These are phyloP conservation scores for Chymomyza caudatula DNA, from an alignment of 2,888 invertebrate genomes.

Conservation along the genomic window DNA sequence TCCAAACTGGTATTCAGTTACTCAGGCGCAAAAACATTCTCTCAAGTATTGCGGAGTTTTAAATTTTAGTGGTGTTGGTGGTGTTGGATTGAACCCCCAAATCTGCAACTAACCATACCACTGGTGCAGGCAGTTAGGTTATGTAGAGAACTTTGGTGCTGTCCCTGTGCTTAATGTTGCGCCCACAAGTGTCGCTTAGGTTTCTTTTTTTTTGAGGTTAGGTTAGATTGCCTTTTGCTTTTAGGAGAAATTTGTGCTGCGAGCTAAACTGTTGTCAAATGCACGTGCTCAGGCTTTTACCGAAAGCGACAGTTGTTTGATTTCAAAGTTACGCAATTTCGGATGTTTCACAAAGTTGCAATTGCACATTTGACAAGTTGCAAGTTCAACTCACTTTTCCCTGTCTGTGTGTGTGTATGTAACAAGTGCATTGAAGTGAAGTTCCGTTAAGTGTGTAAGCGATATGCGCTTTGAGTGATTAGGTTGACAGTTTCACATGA, in stretches of 20 bases:
- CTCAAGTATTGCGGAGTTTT: no score
- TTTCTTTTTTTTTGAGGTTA: conserved; percentile 22
- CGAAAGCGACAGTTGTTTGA: conserved; percentile 47
- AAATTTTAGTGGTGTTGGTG: no score
- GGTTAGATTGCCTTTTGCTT: conserved; percentile 17
- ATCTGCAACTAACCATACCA: no score
- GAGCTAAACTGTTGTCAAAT: conserved; percentile 54
- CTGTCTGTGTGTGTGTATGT: background rate
- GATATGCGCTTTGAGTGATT: conserved; percentile 52
- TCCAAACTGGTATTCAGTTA: no score
- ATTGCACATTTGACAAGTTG: conserved; percentile 40
- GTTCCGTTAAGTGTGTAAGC: conserved; percentile 15
- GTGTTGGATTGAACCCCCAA: no score
- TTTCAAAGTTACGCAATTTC: conserved; percentile 51
- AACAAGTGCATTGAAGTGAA: conserved; percentile 22
- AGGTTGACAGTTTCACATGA: conserved; percentile 28
- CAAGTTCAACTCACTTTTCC: background rate
- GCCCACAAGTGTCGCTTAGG: conserved; percentile 61
- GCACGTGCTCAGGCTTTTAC: conserved; percentile 33
- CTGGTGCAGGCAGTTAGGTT: background rate
- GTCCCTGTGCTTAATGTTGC: conserved; percentile 40
- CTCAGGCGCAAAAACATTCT: no score
- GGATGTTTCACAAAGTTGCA: conserved; percentile 45
- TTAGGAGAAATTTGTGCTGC: conserved; percentile 57
- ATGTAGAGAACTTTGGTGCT: background rate